These are phyloP conservation scores for Bagarius yarrelli DNA, from an alignment of 2,113 vertebrate genomes.

Conservation along the genomic window DNA sequence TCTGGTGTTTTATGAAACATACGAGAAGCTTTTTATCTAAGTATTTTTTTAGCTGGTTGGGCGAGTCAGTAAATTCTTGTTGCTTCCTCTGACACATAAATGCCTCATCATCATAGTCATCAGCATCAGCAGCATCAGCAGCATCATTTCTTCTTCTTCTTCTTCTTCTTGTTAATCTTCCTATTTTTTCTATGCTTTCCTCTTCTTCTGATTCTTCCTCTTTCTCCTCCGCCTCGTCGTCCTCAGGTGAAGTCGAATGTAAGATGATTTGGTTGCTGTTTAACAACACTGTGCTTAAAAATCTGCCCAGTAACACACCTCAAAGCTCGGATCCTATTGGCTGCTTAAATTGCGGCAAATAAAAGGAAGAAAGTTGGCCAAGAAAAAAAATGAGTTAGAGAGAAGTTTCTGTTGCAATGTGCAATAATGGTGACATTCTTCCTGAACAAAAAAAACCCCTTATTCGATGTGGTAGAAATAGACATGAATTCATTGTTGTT, in stretches of 20 bases:
- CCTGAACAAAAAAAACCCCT: too few species aligned
- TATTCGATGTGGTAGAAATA: too few species aligned
- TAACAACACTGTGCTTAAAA: conserved; percentile 59
- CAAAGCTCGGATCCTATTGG: conserved; percentile 85
- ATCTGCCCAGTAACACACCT: conserved; percentile 96
- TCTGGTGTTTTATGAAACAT: not conserved
- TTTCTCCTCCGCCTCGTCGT: not conserved
- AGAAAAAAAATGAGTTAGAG: conserved; percentile 31
- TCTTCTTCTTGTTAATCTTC: not conserved
- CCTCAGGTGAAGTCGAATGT: conserved; percentile 13
- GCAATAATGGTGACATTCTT: too few species aligned
- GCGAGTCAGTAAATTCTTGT: not conserved
- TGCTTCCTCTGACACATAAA: not conserved
- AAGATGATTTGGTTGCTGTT: conserved; percentile 17
- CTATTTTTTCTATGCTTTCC: not conserved
- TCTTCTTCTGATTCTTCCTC: not conserved
- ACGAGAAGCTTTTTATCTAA: not conserved
- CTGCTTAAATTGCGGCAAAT: conserved; percentile 81
- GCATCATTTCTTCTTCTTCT: not conserved
- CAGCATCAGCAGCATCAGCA: not conserved
- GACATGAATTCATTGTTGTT: too few species aligned
- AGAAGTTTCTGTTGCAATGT: too few species aligned
- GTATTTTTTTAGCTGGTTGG: not conserved
- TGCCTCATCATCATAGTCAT: not conserved
- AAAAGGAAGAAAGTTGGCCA: conserved; percentile 73